Evolutionary conservation across 2,888 invertebrate species (phyloP), one percentile per base, ranked within the genome.

Genomic region (Alsophila aescularia): DNA sequence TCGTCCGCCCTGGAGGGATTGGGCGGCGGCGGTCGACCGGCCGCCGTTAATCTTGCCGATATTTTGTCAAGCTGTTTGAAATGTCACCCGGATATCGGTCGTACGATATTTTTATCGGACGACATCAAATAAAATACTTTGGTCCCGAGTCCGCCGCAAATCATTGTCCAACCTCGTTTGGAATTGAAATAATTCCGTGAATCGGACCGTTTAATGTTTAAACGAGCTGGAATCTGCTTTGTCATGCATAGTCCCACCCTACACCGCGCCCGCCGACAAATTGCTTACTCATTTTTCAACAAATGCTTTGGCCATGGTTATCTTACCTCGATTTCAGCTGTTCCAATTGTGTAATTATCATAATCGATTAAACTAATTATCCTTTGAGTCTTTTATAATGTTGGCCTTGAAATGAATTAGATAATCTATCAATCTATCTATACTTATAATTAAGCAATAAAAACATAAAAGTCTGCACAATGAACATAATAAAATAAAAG

Each of bases 171-270:
- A 45, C 34, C 49, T 39, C 31, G 34, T 42, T 43, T 29, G 45
- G 27, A 54, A 52, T 54, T 49, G 40, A 39, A 49, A 50, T 41
- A 52, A 49, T 53, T 31, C 39, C 49, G 40, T 27, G 49, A 12
- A 29, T 45, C 9, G 40, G 44, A 40, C 21, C 39, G 43, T 44
- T 51, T 48, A 51, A 51, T 57, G 44, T 49, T 31, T 45, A 49
- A 52, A 52, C 53, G 54, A 44, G 52, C 51, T 49, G 52, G 52
- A 54, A 56, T 57, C 59, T 59, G 58, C 57, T 59, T 57, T 52
- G 56, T 62, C 59, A 39, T 15, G 35, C 44, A 58, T 13, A 16
- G 18, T 6, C 35, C 24, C 7, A 29, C 29, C 15, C 37, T 12
- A n/a, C 9, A 31, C 31, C 39, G 39, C 39, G 39, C 27, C 14